phyloP scores from a whole-genome alignment of 2,888 invertebrate species.

The Pediacus dermestoides region DNA sequence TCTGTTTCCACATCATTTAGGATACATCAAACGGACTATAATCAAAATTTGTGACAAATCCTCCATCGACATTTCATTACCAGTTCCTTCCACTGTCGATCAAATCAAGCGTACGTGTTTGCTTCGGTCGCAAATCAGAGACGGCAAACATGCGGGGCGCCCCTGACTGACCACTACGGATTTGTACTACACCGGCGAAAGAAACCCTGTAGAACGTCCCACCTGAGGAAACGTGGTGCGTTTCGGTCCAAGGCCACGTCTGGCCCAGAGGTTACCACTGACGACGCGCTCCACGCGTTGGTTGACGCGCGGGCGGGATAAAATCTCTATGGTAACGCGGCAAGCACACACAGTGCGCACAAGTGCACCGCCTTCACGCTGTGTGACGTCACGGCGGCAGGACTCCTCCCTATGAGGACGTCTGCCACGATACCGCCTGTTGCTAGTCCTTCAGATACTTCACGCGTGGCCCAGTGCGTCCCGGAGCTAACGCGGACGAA shows the following conservation, averaged over 20 bases:
- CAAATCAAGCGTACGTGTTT: too few relatives aligned
- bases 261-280: conserved; percentile 42
- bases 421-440: conserved; percentile 48
- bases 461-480: conserved; percentile 42
- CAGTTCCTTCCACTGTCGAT: too few relatives aligned
- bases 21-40: too few relatives aligned
- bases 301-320: conserved; percentile 45
- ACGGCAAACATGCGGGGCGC: too few relatives aligned
- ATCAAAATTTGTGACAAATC: too few relatives aligned
- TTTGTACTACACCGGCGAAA: too few relatives aligned
- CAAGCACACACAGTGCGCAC: conserved; percentile 45
- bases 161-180: too few relatives aligned
- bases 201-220: conserved; percentile 20
- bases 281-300: conserved; percentile 43
- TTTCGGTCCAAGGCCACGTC: conserved; percentile 36
- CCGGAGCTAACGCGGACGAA: conserved; percentile 26
- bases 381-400: conserved; percentile 43
- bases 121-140: too few relatives aligned
- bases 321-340: conserved; percentile 43
- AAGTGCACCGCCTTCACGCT: conserved; percentile 46
- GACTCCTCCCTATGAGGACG: conserved; percentile 47
- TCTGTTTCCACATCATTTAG: too few relatives aligned
- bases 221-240: conserved; percentile 24
- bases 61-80: too few relatives aligned
- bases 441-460: conserved; percentile 48